phyloP scores from a whole-genome alignment of 2,888 invertebrate species.

The Dasypolia templi region DNA sequence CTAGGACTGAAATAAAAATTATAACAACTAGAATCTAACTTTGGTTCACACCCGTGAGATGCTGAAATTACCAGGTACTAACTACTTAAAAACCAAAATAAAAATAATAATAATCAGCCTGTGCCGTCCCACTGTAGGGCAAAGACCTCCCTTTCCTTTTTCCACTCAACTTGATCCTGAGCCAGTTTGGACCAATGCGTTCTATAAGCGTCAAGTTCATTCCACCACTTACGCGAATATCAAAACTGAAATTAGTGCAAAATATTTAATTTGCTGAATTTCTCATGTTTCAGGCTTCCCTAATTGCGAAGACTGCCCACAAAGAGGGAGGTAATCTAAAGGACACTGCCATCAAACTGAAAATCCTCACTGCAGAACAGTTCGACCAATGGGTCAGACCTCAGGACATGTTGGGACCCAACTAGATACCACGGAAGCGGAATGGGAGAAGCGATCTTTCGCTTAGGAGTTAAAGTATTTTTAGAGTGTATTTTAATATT shows the following conservation, averaged over 20 bases:
- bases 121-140: too few species aligned
- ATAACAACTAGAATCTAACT: too few species aligned
- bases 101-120: too few species aligned
- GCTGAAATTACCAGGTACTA: too few species aligned
- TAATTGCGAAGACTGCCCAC: constrained; percentile 98
- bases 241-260: neutral
- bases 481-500: neutral
- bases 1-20: too few species aligned
- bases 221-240: too few species aligned
- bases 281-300: constrained; percentile 92
- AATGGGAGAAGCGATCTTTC: neutral
- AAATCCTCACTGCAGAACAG: constrained; percentile 94
- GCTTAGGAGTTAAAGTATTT: constrained; percentile 12
- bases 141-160: too few species aligned
- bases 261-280: neutral
- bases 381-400: constrained; percentile 98
- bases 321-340: constrained; percentile 96
- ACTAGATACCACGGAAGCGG: constrained; percentile 82
- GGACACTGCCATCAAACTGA: constrained; percentile 96
- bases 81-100: too few species aligned
- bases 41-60: too few species aligned
- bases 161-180: too few species aligned
- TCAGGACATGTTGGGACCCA: constrained; percentile 97
- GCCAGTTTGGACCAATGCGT: too few species aligned
- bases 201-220: too few species aligned